These are phyloP conservation scores for Himalopsyche anomala DNA, from an alignment of 2,888 invertebrate genomes.

Conservation along the genomic window DNA sequence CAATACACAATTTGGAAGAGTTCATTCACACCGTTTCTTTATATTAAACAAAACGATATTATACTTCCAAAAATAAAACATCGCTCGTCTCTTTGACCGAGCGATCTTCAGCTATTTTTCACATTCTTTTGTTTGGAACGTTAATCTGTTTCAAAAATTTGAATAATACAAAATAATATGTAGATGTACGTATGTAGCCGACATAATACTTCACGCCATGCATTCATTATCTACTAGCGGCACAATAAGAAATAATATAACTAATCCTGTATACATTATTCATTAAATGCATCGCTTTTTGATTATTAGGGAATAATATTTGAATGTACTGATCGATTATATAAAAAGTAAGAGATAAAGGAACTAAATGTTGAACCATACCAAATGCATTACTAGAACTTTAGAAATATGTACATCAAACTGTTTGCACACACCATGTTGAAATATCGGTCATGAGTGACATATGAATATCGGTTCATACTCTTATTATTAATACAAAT, in stretches of 20 bases:
- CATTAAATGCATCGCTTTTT: neutral
- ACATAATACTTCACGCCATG: no score
- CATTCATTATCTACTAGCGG: no score
- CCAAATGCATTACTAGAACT: no score
- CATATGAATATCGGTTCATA: no score
- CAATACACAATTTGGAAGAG: neutral
- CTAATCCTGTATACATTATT: neutral
- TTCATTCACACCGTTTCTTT: constrained; percentile 32
- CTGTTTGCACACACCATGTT: no score
- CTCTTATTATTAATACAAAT: no score
- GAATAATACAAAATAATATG: neutral
- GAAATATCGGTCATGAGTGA: no score
- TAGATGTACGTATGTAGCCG: no score
- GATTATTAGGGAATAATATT: constrained; percentile 5
- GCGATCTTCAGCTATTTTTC: constrained; percentile 4
- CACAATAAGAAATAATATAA: no score
- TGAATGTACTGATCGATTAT: neutral
- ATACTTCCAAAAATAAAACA: constrained; percentile 10
- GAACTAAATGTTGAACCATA: neutral
- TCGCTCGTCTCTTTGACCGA: neutral
- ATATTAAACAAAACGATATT: neutral
- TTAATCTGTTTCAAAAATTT: constrained; percentile 14
- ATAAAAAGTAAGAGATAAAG: neutral
- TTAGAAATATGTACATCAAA: no score
- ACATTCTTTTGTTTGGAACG: constrained; percentile 16